Base-by-base conservation (phyloP, 53 echinoderm and acorn worm species). In the Patiria pectinifera region DNA sequence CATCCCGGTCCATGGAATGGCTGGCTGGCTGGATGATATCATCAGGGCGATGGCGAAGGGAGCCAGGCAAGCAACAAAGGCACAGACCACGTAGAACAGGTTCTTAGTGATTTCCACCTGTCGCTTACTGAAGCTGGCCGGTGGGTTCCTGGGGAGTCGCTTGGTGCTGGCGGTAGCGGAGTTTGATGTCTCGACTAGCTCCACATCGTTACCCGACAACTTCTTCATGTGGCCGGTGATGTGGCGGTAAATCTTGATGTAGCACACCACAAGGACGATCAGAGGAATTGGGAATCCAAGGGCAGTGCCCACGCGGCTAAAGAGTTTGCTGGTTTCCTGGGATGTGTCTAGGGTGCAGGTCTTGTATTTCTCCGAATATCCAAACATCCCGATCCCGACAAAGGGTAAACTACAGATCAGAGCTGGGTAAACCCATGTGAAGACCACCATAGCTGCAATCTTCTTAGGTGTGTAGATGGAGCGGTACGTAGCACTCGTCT, bases 281-380 rank as follows among this genome's bases (percentile, higher is more conserved):
- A 95, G 89, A 21, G 87, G 46, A 6, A 94, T 80, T 35, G 95
- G 93, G 75, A 87, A 93, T 4, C 86, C 24, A 0, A 92, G 80
- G 18, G 76, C 85, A 1, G 92, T 80, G 0, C 92, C 92, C 14
- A 95, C 62, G 2, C 92, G 49, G 77, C 89, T 95, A 61, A 89
- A 91, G 48, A 89, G 89, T 45, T 92, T 89, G 1, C 92, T 84
- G 13, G 88, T 24, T 2, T 93, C 76, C 62, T 78, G 48, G 13
- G 86, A 69, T 16, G 86, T 83, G 83, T 95, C 95, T 84, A 92
- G 94, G 53, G 85, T 89, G 24, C 95, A 95, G 0, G 92, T 89
- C 69, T 94, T 95, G 90, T 95, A 95, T 69, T 90, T 87, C 8
- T 79, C 75, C 0, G 93, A 91, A 81, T 95, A 95, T 11, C 95